Evolutionary conservation across 2,113 vertebrate species (phyloP), one percentile per base, ranked within the genome.

Genomic region (Seriola rivoliana): DNA sequence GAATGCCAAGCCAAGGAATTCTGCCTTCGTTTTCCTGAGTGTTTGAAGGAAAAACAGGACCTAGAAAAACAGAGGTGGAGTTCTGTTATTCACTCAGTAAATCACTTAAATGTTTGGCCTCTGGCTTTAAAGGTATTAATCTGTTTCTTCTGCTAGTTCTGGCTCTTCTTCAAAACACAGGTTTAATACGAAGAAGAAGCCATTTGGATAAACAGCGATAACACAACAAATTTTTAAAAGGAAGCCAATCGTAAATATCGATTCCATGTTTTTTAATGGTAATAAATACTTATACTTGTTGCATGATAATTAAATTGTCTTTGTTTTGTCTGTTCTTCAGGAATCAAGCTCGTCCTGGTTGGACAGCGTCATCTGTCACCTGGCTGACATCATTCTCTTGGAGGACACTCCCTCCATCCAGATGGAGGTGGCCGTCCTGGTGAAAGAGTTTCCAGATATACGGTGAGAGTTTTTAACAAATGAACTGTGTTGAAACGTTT

Each of bases 381-480:
- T 98, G 25, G 94, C 97, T 2, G 97, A 97, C 89, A 96, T 99
- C 75, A 94, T 98, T 71, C 95, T 95, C 40, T 93, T 99, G 70
- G 97, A 98, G 84, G 97, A 98, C 91, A 97, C 94, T 0, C 95
- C 96, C 0, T 97, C 97, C 65, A 96, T 99, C 92, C 97, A 98
- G 94, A 96, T 98, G 96, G 97, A 98, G 89, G 97, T 98, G 10
- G 97, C 95, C 0, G 95, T 96, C 62, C 88, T 99, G 88, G 96
- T 96, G 38, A 94, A 96, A 14, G 97, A 97, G 91, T 98, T 97
- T 88, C 97, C 97, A 0, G 97, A 99, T 3, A 94, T 98, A 75
- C 93, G 97, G 97, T 99, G 88, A 95, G 96, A 17, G 0, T 2
- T 72, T 72, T 72, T 78, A 58, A 21, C 50, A 77, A 70, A 75